phyloP scores from a whole-genome alignment of 1,140 invertebrate genomes.

The Caerostris extrusa region DNA sequence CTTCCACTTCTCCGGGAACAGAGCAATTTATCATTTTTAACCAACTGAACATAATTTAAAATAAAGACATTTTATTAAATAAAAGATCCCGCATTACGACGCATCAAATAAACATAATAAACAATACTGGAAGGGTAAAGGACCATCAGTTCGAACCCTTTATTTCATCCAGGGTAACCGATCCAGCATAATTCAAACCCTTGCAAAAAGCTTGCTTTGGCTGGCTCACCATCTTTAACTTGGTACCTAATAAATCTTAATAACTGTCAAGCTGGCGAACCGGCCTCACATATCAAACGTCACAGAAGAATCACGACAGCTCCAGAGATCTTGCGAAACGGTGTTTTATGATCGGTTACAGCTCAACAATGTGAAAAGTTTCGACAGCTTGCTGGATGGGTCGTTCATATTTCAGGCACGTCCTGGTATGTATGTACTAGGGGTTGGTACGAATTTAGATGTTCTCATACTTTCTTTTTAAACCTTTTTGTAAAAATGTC shows the following conservation, averaged over 20 bases:
- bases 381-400: background rate
- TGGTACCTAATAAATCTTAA: conserved; percentile 76
- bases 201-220: background rate
- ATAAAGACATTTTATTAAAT: too few relatives aligned
- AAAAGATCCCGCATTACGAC: too few relatives aligned
- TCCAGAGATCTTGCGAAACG: conserved; percentile 30
- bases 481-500: background rate
- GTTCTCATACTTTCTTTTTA: background rate
- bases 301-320: conserved; percentile 38
- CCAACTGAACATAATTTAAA: too few relatives aligned
- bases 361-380: conserved; percentile 3
- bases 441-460: background rate
- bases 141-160: conserved; percentile 13
- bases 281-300: conserved; percentile 61
- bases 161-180: conserved; percentile 53
- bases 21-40: too few relatives aligned
- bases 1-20: too few relatives aligned
- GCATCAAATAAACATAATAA: background rate
- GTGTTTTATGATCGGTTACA: conserved; percentile 33
- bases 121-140: background rate
- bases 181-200: conserved; percentile 57
- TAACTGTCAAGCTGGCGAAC: conserved; percentile 52
- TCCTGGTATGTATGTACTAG: background rate
- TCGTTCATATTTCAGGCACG: conserved; percentile 65
- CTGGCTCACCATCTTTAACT: conserved; percentile 42